Conservation (phyloP, 2,888 invertebrate species). For the Bellardia pandia region DNA sequence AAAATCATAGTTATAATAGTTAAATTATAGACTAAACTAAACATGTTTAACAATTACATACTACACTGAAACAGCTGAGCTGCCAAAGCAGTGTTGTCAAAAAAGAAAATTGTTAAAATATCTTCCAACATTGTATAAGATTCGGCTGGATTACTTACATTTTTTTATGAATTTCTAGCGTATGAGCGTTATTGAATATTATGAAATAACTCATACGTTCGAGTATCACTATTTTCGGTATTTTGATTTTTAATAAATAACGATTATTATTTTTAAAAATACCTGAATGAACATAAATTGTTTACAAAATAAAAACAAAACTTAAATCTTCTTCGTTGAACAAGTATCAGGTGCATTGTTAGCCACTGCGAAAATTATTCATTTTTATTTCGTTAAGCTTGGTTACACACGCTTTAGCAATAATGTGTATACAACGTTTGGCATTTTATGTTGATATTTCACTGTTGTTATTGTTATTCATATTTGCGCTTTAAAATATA, state of each 20-base stretch:
- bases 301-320: not conserved
- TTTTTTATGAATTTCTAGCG: not conserved
- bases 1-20: no score
- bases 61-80: no score
- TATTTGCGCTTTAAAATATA: constrained; percentile 49
- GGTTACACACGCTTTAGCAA: constrained; percentile 68
- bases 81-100: no score
- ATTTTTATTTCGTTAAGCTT: constrained; percentile 34
- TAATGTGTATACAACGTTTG: constrained; percentile 58
- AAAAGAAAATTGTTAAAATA: no score
- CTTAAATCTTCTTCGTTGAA: not conserved
- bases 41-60: no score
- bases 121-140: no score
- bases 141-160: no score
- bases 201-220: not conserved
- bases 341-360: not conserved
- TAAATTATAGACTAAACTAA: no score
- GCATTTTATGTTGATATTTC: constrained; percentile 45
- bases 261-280: no score
- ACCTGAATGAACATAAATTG: no score
- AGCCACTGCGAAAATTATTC: not conserved
- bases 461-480: constrained; percentile 47
- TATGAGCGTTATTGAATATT: not conserved
- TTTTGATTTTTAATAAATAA: no score
- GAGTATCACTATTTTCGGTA: not conserved